Base-by-base conservation (phyloP, 2,797 vertebrate species). In the Nyctalus aviator region DNA sequence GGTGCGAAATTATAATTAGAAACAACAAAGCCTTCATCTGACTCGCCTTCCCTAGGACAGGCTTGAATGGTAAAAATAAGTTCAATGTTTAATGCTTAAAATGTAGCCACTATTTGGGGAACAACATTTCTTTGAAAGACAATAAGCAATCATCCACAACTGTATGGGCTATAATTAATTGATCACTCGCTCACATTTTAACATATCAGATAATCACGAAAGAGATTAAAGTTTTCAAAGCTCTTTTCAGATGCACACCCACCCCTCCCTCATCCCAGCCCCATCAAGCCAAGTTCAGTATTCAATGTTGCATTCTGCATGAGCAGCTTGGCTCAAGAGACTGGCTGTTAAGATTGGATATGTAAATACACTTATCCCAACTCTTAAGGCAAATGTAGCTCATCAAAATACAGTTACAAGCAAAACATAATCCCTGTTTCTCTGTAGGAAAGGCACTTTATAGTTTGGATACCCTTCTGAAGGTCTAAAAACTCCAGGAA, bases 281-380 rank as follows among this genome's bases (percentile, higher is more conserved):
- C 62, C 93, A 20, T 17, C 35, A 48, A 25, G 0, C n/a, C 0
- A 2, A 35, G 57, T 23, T 87, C 48, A 90, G 14, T n/a, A 95
- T 57, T 90, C 57, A 89, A 46, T 59, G 6, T 23, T 96, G 55
- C 13, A 44, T 82, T 95, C 35, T 6, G 48, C 64, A 30, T 10
- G 3, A 6, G 4, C 1, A 25, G 37, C 82, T 41, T 69, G 88
- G 59, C 44, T 41, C 35, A 84, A 50, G 89, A 96, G 71, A 86
- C 46, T 46, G 32, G 15, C 53, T 84, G 1, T 27, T 90, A 71
- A 71, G 62, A 57, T 3, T 73, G 25, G 15, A 79, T 55, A 59
- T 71, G 73, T 50, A 87, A 96, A 86, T 48, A 96, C 85, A 83
- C 41, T 90, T 59, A 95, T 64, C 68, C 93, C 84, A 95, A 84